Evolutionary conservation across 2,797 vertebrate species (phyloP).

Genomic region (Melopsittacus undulatus): DNA sequence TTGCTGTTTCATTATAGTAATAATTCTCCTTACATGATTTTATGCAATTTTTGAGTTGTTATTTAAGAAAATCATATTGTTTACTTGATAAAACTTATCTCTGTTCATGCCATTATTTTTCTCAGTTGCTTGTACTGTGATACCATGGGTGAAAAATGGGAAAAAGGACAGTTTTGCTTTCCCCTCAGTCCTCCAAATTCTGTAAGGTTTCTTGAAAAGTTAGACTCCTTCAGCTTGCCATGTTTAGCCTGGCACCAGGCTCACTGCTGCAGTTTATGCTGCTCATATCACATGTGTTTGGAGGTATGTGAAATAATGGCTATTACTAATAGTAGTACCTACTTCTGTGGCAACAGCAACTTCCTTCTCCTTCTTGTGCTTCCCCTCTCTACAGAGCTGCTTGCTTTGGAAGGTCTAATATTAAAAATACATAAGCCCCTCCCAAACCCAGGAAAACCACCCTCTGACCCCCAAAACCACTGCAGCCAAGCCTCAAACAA

Average conservation of each 20-base stretch:
- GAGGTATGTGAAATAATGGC: neutral
- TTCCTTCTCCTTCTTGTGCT: neutral
- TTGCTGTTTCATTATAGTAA: neutral
- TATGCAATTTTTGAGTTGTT: neutral
- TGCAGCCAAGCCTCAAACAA: neutral
- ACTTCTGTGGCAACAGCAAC: neutral
- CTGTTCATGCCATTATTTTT: neutral
- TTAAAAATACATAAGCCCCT: neutral
- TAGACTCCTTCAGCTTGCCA: neutral
- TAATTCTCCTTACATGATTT: neutral
- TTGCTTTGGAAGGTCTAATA: neutral
- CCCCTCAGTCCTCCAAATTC: neutral
- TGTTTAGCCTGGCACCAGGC: neutral
- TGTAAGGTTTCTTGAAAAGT: neutral
- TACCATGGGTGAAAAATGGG: neutral
- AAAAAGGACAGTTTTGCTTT: neutral
- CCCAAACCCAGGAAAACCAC: neutral
- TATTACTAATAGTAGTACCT: neutral
- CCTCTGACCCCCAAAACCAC: neutral
- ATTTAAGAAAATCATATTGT: neutral
- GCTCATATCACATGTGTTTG: neutral
- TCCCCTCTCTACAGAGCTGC: neutral
- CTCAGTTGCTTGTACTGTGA: neutral
- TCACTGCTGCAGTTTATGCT: neutral
- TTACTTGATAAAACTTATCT: neutral